Evolutionary conservation across 2,113 vertebrate species (phyloP).

Genomic region (Kryptolebias marmoratus): DNA sequence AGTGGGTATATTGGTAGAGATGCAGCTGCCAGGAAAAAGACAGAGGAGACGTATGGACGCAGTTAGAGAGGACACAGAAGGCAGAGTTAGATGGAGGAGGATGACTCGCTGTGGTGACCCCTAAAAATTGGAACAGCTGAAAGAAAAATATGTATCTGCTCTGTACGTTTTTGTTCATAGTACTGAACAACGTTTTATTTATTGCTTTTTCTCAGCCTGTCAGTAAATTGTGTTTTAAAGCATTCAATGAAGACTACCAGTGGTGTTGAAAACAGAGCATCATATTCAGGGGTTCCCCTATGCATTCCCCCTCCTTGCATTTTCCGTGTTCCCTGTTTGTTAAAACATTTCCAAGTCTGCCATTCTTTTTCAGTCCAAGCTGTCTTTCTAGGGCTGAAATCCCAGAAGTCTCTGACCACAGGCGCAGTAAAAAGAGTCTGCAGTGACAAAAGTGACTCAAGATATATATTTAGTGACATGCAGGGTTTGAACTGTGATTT

Average conservation of each 20-base stretch:
- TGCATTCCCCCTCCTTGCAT: constrained; percentile 25
- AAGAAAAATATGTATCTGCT: no score
- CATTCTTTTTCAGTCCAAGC: constrained; percentile 16
- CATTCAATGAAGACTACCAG: neutral
- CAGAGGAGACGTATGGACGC: no score
- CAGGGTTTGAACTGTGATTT: neutral
- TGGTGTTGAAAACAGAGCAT: constrained; percentile 46
- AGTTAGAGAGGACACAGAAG: no score
- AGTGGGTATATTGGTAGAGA: no score
- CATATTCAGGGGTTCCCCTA: constrained; percentile 59
- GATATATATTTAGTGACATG: constrained; percentile 6
- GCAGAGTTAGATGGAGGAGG: no score
- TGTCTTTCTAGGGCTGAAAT: constrained; percentile 25
- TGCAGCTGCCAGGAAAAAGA: no score
- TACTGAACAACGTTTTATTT: neutral
- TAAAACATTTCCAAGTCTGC: constrained; percentile 39
- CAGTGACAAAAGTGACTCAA: constrained; percentile 22
- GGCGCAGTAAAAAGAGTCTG: constrained; percentile 6
- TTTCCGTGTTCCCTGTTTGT: constrained; percentile 43
- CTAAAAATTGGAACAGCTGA: no score
- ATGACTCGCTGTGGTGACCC: no score
- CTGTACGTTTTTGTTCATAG: neutral
- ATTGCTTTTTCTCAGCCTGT: neutral
- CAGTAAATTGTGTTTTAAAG: neutral
- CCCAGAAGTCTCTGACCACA: constrained; percentile 51